phyloP scores from a whole-genome alignment of 2,888 invertebrate species.

The Automeris io region DNA sequence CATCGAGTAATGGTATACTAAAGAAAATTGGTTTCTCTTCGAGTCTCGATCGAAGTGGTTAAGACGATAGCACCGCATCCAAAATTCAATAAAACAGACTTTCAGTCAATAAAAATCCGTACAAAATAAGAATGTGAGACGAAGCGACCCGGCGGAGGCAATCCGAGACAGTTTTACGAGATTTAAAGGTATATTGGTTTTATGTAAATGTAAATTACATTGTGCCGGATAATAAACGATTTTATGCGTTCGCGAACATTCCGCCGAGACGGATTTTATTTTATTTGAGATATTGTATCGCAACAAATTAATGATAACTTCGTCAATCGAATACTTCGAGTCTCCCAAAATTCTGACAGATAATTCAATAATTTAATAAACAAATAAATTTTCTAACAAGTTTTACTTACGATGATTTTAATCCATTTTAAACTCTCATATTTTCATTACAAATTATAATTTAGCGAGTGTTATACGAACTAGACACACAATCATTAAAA shows the following conservation, averaged over 20 bases:
- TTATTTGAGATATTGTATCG: neutral
- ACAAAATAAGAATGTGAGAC: slow-evolving; percentile 9
- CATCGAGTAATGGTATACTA: too few species aligned
- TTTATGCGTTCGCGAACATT: slow-evolving; percentile 6
- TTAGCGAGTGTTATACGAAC: too few species aligned
- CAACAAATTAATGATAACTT: neutral
- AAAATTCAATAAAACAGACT: slow-evolving; percentile 19
- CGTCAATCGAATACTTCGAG: too few species aligned
- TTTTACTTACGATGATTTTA: too few species aligned
- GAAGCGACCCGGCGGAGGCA: slow-evolving; percentile 14
- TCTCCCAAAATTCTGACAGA: too few species aligned
- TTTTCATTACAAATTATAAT: too few species aligned
- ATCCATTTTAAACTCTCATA: too few species aligned
- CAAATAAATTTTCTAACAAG: too few species aligned
- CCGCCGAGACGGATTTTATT: neutral
- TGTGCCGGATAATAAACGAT: slow-evolving; percentile 11
- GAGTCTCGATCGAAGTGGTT: too few species aligned
- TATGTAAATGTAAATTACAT: slow-evolving; percentile 34
- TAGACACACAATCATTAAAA: too few species aligned
- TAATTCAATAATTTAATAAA: too few species aligned
- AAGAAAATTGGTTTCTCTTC: too few species aligned
- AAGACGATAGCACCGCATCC: slow-evolving; percentile 8
- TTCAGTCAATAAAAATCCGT: slow-evolving; percentile 19
- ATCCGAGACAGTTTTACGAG: slow-evolving; percentile 32
- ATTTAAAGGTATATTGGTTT: slow-evolving; percentile 37